Base-by-base conservation (phyloP, 2,888 invertebrate genomes). In the Eupeodes luniger region DNA sequence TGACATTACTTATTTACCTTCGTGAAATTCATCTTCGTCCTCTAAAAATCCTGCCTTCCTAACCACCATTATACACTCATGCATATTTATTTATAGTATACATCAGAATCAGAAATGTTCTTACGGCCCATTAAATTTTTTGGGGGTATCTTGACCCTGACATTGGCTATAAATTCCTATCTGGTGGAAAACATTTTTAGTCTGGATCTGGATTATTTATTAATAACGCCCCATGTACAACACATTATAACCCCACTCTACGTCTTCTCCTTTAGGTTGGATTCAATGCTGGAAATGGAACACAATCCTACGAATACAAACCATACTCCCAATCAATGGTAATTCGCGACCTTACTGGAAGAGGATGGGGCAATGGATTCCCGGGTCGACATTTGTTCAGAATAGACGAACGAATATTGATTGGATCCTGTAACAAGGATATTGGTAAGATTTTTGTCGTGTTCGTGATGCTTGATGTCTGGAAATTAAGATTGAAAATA, bases 221-320 rank as follows among this genome's bases (percentile, higher is more conserved):
- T 62, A 75, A 69, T 74, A 51, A 36, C 47, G 14, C 44, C 55
- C 40, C 40, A 40, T 40, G 40, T 40, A 7, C 40, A 40, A 40
- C 40, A 40, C 9, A 40, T 7, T 40, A 40, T 40, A 40, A 7
- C 6, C 40, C 7, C n/a, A 1, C 1, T 57, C 6, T 27, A 27
- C 27, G 27, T 27, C 7, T 34, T 59, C 12, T 44, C 75, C 91
- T 93, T 57, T 91, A 98, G 98, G 96, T 98, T 91, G 99, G 99
- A 59, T 99, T 99, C 93, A 99, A 99, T 93, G 99, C 97, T 77
- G 99, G 99, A 74, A 98, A 99, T 92, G 98, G 98, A 19, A 98
- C 98, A 0, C 96, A 96, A 92, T 96, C 96, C 89, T 98, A 96
- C 93, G 97, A 98, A 93, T 98, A 98, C 93, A 95, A 95, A 82